Evolutionary conservation across 37 sponge, comb jelly and placozoan species (phyloP), one percentile per base, ranked within the genome.

Genomic region (Theonella swinhoei): DNA sequence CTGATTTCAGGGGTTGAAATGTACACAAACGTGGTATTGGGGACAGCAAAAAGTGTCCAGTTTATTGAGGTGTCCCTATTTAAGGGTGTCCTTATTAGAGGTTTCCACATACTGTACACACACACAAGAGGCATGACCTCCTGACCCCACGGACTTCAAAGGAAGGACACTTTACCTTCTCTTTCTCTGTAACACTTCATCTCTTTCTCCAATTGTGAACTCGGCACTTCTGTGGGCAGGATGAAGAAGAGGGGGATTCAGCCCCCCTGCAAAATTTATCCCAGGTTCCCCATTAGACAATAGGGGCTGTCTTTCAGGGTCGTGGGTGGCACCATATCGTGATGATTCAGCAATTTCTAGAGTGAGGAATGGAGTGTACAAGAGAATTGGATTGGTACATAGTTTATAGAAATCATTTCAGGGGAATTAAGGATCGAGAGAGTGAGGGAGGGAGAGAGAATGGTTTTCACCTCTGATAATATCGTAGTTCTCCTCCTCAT

Each of bases 401-500:
- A 47, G 54, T 47, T 47, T 47, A 14, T 47, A 47, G n/a, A n/a
- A n/a, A n/a, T n/a, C n/a, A n/a, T 47, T 47, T 17, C 54, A 47
- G 54, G 11, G 7, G 54, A 47, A 17, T 17, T 47, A 47, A 7
- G 14, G 11, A 47, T 7, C 7, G 54, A 47, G 54, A 47, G 54
- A 47, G 14, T 7, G 14, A 14, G 14, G 54, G 54, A 47, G 54
- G 14, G 54, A 47, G 14, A 47, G 54, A 47, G 54, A 14, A 47
- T 7, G 14, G 7, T 17, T 47, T 7, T 47, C 11, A 17, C 7
- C 83, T 74, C 75, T 72, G 4, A 83, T 63, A 33, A 59, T 38
- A 1, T 63, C 75, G 41, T 83, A 83, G 35, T 83, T 74, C 30
- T 74, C 43, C 3, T 64, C 83, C 7, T 83, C 83, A n/a, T 69